phyloP scores from a whole-genome alignment of 2,797 vertebrate genomes.

The Phoeniculus purpureus region DNA sequence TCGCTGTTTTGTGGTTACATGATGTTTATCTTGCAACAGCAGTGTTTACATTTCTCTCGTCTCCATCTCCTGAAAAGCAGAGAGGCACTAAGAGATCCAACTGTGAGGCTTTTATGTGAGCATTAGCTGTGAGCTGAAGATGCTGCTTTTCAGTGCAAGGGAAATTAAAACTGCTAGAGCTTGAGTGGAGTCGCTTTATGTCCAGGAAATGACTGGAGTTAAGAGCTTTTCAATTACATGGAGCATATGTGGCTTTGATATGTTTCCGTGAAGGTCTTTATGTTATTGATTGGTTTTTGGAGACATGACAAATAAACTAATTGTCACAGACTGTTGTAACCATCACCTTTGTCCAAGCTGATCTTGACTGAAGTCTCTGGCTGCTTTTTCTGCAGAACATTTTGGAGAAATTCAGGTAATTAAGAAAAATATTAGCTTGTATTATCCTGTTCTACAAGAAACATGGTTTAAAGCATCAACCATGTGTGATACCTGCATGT shows the following conservation, averaged over 20 bases:
- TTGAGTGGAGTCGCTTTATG: constrained; percentile 23
- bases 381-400: neutral
- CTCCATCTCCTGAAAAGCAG: constrained; percentile 52
- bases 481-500: neutral
- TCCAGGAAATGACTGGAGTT: constrained; percentile 48
- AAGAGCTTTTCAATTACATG: constrained; percentile 66
- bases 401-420: neutral
- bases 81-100: neutral
- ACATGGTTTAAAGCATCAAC: neutral
- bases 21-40: constrained; percentile 16
- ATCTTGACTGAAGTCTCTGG: neutral
- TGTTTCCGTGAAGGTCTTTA: neutral
- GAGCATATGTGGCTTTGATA: constrained; percentile 22
- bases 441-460: neutral
- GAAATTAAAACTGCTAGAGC: constrained; percentile 49
- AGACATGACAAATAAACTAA: constrained; percentile 21
- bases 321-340: neutral
- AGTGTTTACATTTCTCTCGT: constrained; percentile 33
- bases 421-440: neutral
- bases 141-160: constrained; percentile 23
- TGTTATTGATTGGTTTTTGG: neutral
- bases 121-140: constrained; percentile 1
- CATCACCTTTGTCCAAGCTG: neutral
- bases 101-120: neutral
- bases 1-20: constrained; percentile 2